A percentile compares a stretch with the other conserved stretches of the same genome.
phyloP scores from a whole-genome alignment of 2,888 invertebrate species.

The Morpho helenor region DNA sequence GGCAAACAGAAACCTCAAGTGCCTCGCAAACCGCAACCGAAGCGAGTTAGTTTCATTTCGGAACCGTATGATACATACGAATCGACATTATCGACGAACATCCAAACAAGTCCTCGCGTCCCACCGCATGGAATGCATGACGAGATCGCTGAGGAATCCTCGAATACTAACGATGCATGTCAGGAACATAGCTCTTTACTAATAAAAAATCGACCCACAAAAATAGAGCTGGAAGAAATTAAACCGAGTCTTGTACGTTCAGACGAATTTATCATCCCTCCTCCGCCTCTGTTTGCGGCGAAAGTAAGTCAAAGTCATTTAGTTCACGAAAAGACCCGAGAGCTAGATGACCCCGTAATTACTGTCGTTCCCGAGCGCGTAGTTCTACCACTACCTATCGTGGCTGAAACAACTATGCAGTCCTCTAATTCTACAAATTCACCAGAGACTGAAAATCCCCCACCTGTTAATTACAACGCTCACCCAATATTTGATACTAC shows the following conservation, averaged over 20 bases:
- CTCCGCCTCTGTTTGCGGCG: conserved; percentile 71
- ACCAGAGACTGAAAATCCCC: conserved; percentile 63
- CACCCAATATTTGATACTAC: conserved; percentile 44
- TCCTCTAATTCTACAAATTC: conserved; percentile 63
- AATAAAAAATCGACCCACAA: conserved; percentile 57
- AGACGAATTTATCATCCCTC: conserved; percentile 71
- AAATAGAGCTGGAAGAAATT: conserved; percentile 48
- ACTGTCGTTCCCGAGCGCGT: conserved; percentile 62
- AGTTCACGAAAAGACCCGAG: conserved; percentile 43
- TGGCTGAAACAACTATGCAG: conserved; percentile 71
- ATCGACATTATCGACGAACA: conserved; percentile 41
- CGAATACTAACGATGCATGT: conserved; percentile 73
- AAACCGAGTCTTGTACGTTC: conserved; percentile 56
- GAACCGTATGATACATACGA: conserved; percentile 49
- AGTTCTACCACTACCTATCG: conserved; percentile 57
- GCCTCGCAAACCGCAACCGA: conserved; percentile 69
- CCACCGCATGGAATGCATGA: conserved; percentile 57
- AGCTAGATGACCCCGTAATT: conserved; percentile 53
- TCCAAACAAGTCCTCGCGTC: conserved; percentile 41
- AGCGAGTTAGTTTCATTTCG: conserved; percentile 75
- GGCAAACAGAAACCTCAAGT: conserved; percentile 67
- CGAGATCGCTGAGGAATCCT: conserved; percentile 36
- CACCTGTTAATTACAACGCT: conserved; percentile 69
- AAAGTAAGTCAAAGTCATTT: conserved; percentile 60
- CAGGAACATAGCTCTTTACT: conserved; percentile 61